Percentiles rank a stretch among this genome's conserved stretches.
Evolutionary conservation across 2,888 invertebrate species (phyloP).

Genomic region (Eilema griseolum): DNA sequence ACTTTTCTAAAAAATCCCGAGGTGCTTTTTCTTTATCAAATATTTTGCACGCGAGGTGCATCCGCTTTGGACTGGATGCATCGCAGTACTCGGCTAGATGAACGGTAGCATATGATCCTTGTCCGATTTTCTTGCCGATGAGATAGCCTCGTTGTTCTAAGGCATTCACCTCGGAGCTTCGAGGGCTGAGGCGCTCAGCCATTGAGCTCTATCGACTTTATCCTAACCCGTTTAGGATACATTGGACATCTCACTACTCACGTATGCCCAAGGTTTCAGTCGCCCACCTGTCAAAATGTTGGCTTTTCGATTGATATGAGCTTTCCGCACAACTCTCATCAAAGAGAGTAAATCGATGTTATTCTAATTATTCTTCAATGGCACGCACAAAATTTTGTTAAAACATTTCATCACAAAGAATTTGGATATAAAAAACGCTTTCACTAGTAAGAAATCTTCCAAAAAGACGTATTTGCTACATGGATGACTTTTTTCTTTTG

Average conservation of each 20-base stretch:
- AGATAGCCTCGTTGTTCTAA: slow-evolving; percentile 94
- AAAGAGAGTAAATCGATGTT: slow-evolving; percentile 74
- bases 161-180: slow-evolving; percentile 94
- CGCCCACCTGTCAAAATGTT: slow-evolving; percentile 78
- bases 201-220: slow-evolving; percentile 87
- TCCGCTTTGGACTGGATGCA: slow-evolving; percentile 89
- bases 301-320: slow-evolving; percentile 66
- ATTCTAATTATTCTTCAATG: slow-evolving; percentile 65
- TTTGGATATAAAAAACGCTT: slow-evolving; percentile 86
- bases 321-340: slow-evolving; percentile 79
- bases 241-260: slow-evolving; percentile 85
- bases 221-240: slow-evolving; percentile 86
- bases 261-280: slow-evolving; percentile 79
- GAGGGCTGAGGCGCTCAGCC: slow-evolving; percentile 91
- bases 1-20: slow-evolving; percentile 95
- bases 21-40: slow-evolving; percentile 96
- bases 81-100: slow-evolving; percentile 94
- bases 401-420: slow-evolving; percentile 87
- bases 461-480: slow-evolving; percentile 84
- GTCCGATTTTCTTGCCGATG: slow-evolving; percentile 95
- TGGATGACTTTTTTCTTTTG: slow-evolving; percentile 83
- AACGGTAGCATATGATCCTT: slow-evolving; percentile 96
- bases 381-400: slow-evolving; percentile 83
- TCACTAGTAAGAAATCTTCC: slow-evolving; percentile 81
- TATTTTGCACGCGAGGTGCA: slow-evolving; percentile 95